phyloP scores from a whole-genome alignment of 2,113 vertebrate genomes.

The Nipponia nippon region DNA sequence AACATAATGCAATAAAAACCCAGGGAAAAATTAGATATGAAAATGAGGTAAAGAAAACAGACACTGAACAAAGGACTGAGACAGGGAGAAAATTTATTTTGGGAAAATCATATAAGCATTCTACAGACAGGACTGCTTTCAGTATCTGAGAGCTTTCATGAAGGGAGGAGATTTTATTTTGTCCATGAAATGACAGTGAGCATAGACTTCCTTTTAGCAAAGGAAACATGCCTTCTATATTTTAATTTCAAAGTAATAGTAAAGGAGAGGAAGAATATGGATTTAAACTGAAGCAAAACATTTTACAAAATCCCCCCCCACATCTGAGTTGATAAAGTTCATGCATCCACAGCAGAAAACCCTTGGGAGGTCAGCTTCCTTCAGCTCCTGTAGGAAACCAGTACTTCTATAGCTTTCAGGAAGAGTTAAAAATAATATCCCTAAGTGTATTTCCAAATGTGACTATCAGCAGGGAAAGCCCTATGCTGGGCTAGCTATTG shows the following conservation, averaged over 20 bases:
- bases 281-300: not conserved
- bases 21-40: conserved; percentile 42
- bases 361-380: not conserved
- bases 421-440: conserved; percentile 46
- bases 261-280: not conserved
- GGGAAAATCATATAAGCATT: not conserved
- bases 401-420: not conserved
- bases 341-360: not conserved
- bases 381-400: not conserved
- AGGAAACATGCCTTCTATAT: not conserved
- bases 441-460: conserved; percentile 46
- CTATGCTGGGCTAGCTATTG: not conserved
- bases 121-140: not conserved
- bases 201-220: not conserved
- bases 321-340: not conserved
- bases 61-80: not conserved
- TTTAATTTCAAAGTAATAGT: not conserved
- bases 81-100: not conserved
- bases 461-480: not conserved
- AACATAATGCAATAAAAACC: conserved; percentile 30
- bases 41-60: conserved; percentile 20
- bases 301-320: not conserved
- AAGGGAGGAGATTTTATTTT: not conserved
- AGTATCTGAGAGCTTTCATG: not conserved
- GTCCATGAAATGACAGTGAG: not conserved